These are phyloP conservation scores for Sparidentex hasta DNA, from an alignment of 2,797 vertebrate species.

Conservation along the genomic window DNA sequence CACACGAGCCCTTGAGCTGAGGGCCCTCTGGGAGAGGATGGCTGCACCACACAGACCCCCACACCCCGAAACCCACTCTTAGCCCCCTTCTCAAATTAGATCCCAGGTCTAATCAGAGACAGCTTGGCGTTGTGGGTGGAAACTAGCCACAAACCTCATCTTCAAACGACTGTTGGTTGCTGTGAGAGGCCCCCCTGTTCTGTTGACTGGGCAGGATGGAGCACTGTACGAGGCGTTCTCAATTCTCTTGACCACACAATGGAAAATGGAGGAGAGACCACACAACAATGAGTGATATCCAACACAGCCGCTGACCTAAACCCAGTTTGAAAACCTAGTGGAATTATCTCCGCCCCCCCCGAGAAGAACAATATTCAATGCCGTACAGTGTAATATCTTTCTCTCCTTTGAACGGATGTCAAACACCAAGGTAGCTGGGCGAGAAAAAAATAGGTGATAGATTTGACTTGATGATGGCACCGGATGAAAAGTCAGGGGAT, in stretches of 20 bases:
- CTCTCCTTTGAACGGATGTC: slow-evolving; percentile 22
- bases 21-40: slow-evolving; percentile 67
- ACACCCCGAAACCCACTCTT: slow-evolving; percentile 59
- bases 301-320: slow-evolving; percentile 70
- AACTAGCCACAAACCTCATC: slow-evolving; percentile 85
- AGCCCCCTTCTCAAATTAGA: slow-evolving; percentile 82
- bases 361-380: slow-evolving; percentile 43
- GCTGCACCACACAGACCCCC: slow-evolving; percentile 67
- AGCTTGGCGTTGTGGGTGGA: slow-evolving; percentile 85
- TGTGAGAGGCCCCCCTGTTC: slow-evolving; percentile 76
- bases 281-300: slow-evolving; percentile 79
- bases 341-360: slow-evolving; percentile 28
- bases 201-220: slow-evolving; percentile 78
- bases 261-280: slow-evolving; percentile 80
- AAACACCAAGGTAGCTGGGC: slow-evolving; percentile 7
- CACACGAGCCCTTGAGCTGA: slow-evolving; percentile 61
- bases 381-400: slow-evolving; percentile 36
- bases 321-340: slow-evolving; percentile 48
- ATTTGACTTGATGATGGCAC: background rate
- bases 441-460: background rate
- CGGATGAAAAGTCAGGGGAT: background rate
- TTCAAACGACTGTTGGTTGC: slow-evolving; percentile 80
- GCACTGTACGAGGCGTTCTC: slow-evolving; percentile 63
- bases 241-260: slow-evolving; percentile 81
- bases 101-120: slow-evolving; percentile 86